Base-by-base conservation (phyloP, 2,113 vertebrate genomes). In the Mus musculus region DNA sequence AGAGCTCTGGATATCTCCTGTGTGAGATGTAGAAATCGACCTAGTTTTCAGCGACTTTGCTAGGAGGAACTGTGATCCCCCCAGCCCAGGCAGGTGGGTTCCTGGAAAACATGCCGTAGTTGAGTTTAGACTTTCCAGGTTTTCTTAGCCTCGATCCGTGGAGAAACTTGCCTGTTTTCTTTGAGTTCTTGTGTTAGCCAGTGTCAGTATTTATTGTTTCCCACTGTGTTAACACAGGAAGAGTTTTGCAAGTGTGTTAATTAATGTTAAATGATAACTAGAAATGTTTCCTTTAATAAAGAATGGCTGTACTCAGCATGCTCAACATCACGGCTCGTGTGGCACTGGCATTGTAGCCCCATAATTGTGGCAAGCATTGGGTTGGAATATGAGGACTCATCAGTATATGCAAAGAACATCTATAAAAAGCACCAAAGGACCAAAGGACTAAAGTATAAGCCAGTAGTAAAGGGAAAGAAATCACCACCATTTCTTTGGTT, bases 191-290 rank as follows among this genome's bases (percentile, higher is more conserved):
- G 86, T 91, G 54, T 97, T 87, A 96, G 72, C 80, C 98, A 93
- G 8, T 93, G 72, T 98, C 95, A 92, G 61, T 98, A 98, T 99
- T 98, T 99, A 98, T 99, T 98, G 89, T 98, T 98, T 98, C 97
- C 78, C 63, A 84, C 33, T 97, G 90, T 95, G 95, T 95, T 97
- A 98, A 98, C 96, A 72, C 89, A 96, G 89, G 90, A 73, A 92
- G 82, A 94, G 13, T 88, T 69, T 93, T 88, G 59, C 89, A 94
- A 93, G 19, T 96, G 26, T 89, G 30, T 92, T 95, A 81, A 93
- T 93, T 94, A 95, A 94, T 87, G 59, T 93, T 93, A 95, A 95
- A 94, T 87, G 59, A 92, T 95, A 93, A 75, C 22, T 94, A 88
- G 39, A 97, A 95, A 93, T 86, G 78, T 84, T 96, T 89, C 19